Base-by-base conservation (phyloP, 2,797 vertebrate species). In the Propithecus perrieri region DNA sequence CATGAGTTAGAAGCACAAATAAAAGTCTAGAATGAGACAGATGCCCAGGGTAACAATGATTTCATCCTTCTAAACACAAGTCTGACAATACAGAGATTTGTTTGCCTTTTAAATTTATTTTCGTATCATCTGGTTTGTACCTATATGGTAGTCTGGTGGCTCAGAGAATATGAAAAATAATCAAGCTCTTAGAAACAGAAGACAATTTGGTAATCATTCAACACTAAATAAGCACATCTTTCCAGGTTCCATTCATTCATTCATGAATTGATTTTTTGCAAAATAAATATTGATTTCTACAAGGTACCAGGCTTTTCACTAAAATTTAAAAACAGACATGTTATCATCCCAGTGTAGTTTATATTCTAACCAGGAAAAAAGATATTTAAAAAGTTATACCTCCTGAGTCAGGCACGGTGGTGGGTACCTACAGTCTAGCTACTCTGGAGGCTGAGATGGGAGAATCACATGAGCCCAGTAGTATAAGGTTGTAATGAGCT, bases 131-230 rank as follows among this genome's bases (percentile, higher is more conserved):
- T 85, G 17, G 5, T 92, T 93, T 89, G 14, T 28, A 65, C 38
- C 33, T 95, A 69, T 53, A 65, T 0, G 41, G 13, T 28, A 72
- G 22, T 57, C 18, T 69, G 5, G 5, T 79, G 50, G 2, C 12
- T 84, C 59, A 80, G 9, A 85, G 48, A 76, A 83, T 28, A n/a
- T 55, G 43, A 94, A 94, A 81, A 97, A 78, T 26, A 92, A 78
- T 4, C 6, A 79, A 63, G 22, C 41, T 43, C 33, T 46, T 30
- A 65, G 43, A 95, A 96, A 87, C 61, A 48, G 4, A 94, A 85
- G 81, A 71, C 38, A 79, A 74, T 5, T 78, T 30, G 87, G 50
- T 13, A 95, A 85, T 88, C 20, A 92, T 0, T 71, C 43, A 92
- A 65, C 13, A 72, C 18, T 38, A 85, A 72, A 35, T 30, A 63